A percentile compares a stretch with the other conserved stretches of the same genome.
These are phyloP conservation scores for Tetragonisca angustula DNA, from an alignment of 2,888 invertebrate genomes.

Conservation along the genomic window DNA sequence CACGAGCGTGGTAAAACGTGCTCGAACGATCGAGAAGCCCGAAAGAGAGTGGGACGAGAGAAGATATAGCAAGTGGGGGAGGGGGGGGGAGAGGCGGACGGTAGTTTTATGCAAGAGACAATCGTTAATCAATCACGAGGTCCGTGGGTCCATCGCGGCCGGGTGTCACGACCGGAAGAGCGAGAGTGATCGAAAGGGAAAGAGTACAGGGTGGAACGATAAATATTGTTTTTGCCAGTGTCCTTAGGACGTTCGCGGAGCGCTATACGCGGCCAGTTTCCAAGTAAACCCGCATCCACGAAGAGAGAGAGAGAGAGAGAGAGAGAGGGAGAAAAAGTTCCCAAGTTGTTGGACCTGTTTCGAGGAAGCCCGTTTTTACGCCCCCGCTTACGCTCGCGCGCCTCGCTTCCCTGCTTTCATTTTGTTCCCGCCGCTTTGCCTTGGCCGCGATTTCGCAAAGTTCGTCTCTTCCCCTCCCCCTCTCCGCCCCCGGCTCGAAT, in stretches of 20 bases:
- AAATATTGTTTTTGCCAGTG: constrained; percentile 79
- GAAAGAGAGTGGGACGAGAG: constrained; percentile 23
- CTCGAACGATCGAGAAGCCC: constrained; percentile 22
- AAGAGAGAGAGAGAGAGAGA: constrained; percentile 43
- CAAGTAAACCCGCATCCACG: constrained; percentile 69
- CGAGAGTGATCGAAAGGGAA: constrained; percentile 65
- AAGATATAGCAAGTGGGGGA: constrained; percentile 49
- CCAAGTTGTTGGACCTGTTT: constrained; percentile 46
- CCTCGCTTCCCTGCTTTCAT: background rate
- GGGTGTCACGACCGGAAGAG: constrained; percentile 61
- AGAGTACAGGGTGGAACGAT: constrained; percentile 70
- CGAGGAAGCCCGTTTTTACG: constrained; percentile 45
- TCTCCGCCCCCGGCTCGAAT: background rate
- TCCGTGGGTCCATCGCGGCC: constrained; percentile 47
- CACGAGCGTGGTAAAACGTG: constrained; percentile 63
- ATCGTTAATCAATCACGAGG: constrained; percentile 80
- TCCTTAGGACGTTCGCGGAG: constrained; percentile 56
- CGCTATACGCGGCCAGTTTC: constrained; percentile 70
- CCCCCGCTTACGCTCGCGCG: constrained; percentile 24
- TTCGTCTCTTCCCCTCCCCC: background rate
- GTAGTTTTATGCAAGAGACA: constrained; percentile 79
- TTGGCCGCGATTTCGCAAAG: constrained; percentile 8
- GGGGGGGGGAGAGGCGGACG: constrained; percentile 46
- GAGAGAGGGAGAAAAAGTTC: constrained; percentile 64
- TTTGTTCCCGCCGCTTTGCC: constrained; percentile 8